These are phyloP conservation scores for Acronicta aceris DNA, from an alignment of 2,888 invertebrate species.

Conservation along the genomic window DNA sequence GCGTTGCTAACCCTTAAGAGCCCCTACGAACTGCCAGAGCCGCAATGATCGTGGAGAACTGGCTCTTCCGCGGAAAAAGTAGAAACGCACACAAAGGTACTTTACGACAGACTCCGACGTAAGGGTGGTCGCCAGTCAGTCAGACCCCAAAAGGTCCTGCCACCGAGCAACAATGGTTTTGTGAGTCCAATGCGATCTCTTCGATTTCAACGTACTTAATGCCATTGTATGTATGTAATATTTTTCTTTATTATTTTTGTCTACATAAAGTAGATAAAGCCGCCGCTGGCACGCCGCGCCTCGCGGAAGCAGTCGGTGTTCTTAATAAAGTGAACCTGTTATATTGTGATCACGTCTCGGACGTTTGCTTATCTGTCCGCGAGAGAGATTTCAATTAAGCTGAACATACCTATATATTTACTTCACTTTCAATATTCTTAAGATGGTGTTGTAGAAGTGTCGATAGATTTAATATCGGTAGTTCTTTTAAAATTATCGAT, in stretches of 20 bases:
- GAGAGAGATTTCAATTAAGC: conserved; percentile 44
- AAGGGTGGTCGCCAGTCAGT: too few species aligned
- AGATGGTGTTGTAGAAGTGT: conserved; percentile 6
- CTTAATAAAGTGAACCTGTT: background rate
- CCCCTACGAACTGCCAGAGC: too few species aligned
- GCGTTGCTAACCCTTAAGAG: too few species aligned
- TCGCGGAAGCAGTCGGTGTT: conserved; percentile 10
- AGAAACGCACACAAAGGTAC: too few species aligned
- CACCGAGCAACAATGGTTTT: too few species aligned
- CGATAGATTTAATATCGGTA: conserved; percentile 8
- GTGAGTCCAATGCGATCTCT: too few species aligned
- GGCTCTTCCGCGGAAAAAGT: too few species aligned
- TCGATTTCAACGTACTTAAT: too few species aligned
- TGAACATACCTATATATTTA: conserved; percentile 22
- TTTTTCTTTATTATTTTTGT: conserved; percentile 1
- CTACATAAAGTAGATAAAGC: background rate
- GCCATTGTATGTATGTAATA: background rate
- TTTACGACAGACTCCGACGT: too few species aligned
- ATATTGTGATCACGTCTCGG: conserved; percentile 15
- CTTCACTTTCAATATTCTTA: conserved; percentile 32
- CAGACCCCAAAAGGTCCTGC: too few species aligned
- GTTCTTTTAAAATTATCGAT: background rate
- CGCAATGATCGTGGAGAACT: too few species aligned
- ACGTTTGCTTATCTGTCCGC: conserved; percentile 34
- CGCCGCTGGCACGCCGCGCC: background rate